Evolutionary conservation across 2,888 invertebrate genomes (phyloP).

Genomic region (Eudasyphora cyanicolor): DNA sequence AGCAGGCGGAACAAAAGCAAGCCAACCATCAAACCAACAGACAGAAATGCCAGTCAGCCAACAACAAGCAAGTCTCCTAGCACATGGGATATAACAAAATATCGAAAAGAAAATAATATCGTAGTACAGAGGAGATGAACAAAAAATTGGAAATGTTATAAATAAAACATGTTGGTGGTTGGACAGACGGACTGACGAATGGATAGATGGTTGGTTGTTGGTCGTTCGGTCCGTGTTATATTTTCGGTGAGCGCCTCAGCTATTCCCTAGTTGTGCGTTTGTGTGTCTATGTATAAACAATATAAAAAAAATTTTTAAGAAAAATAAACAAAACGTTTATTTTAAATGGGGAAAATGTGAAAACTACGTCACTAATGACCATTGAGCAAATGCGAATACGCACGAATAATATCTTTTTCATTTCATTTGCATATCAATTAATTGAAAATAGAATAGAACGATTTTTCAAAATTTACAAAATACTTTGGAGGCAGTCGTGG

Average conservation of each 20-base stretch:
- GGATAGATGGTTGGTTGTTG: background rate
- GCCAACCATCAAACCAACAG: background rate
- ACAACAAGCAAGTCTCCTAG: background rate
- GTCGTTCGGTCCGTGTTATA: background rate
- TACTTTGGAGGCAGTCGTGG: background rate
- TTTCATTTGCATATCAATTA: conserved; percentile 46
- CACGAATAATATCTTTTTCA: conserved; percentile 25
- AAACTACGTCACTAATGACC: conserved; percentile 58
- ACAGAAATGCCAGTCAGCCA: background rate
- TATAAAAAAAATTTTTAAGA: conserved; percentile 23
- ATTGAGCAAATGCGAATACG: conserved; percentile 49
- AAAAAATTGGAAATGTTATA: background rate
- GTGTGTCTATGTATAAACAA: conserved; percentile 30
- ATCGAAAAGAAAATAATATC: background rate
- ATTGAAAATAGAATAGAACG: conserved; percentile 38
- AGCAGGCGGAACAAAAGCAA: background rate
- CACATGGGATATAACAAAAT: background rate
- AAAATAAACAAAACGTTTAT: conserved; percentile 50
- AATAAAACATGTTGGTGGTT: background rate
- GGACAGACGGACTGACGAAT: too few relatives aligned
- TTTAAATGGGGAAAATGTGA: conserved; percentile 45
- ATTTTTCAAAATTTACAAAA: conserved; percentile 20
- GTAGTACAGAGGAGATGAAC: background rate
- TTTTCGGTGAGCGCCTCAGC: background rate
- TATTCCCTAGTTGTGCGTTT: background rate